phyloP scores from a whole-genome alignment of 1,140 invertebrate species.

The Cryptotermes secundus region DNA sequence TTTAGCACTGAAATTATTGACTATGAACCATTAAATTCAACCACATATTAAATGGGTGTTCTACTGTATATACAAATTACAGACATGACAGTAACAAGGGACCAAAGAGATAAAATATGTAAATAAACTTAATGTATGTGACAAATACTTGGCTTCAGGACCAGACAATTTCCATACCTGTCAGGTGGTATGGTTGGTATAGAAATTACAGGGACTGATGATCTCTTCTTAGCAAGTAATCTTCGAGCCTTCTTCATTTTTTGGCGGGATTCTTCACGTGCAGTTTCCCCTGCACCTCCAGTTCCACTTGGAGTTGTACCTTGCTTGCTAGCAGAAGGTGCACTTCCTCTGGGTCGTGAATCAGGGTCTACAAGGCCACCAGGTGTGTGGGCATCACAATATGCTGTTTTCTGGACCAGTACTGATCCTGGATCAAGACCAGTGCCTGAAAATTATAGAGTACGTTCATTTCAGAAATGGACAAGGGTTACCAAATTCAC shows the following conservation, averaged over 20 bases:
- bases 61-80: no score
- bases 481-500: no score
- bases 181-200: slow-evolving; percentile 93
- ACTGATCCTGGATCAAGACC: slow-evolving; percentile 59
- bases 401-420: slow-evolving; percentile 92
- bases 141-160: not conserved
- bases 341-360: slow-evolving; percentile 37
- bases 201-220: slow-evolving; percentile 85
- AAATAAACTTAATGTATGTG: not conserved
- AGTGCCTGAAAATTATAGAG: not conserved
- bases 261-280: slow-evolving; percentile 44
- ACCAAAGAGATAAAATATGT: not conserved
- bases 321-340: slow-evolving; percentile 35
- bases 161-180: slow-evolving; percentile 46
- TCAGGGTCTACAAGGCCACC: slow-evolving; percentile 59
- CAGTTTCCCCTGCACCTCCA: slow-evolving; percentile 39
- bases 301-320: slow-evolving; percentile 49
- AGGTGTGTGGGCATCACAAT: slow-evolving; percentile 92
- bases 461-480: no score
- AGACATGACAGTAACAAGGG: not conserved
- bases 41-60: no score
- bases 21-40: no score
- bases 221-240: slow-evolving; percentile 80
- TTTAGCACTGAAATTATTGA: no score
- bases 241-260: slow-evolving; percentile 80